phyloP scores from a whole-genome alignment of 2,888 invertebrate species.

The Chrysolina oricalcia region DNA sequence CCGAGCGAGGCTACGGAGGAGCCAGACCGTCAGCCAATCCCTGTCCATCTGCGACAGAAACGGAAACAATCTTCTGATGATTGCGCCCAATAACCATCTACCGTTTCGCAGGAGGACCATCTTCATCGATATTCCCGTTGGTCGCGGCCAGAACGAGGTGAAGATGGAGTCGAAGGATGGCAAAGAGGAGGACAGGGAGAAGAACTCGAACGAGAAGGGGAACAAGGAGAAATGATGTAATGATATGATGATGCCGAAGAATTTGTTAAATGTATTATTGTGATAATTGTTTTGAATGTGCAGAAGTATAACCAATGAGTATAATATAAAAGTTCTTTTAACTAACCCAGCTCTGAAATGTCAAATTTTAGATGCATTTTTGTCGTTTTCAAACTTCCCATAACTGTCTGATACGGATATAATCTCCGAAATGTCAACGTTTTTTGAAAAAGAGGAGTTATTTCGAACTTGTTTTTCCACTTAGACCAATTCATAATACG shows the following conservation, averaged over 20 bases:
- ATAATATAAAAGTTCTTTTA: background rate
- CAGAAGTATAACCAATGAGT: background rate
- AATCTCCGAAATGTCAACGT: too few species aligned
- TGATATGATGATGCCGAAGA: background rate
- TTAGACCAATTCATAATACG: too few species aligned
- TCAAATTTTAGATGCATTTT: too few species aligned
- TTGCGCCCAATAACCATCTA: conserved; percentile 74
- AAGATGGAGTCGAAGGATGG: conserved; percentile 63
- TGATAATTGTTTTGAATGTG: conserved; percentile 1
- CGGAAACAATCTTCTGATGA: conserved; percentile 81
- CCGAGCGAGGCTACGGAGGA: conserved; percentile 66
- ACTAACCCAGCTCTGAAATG: too few species aligned
- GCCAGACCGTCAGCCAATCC: conserved; percentile 61
- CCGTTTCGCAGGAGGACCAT: conserved; percentile 60
- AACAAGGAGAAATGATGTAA: conserved; percentile 38
- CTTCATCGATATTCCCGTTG: conserved; percentile 18
- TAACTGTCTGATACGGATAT: too few species aligned
- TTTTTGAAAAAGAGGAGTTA: too few species aligned
- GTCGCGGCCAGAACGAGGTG: conserved; percentile 45
- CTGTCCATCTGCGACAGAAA: conserved; percentile 75
- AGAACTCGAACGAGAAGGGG: conserved; percentile 33
- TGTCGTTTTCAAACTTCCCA: too few species aligned
- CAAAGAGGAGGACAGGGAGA: conserved; percentile 61
- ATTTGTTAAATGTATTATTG: conserved; percentile 7
- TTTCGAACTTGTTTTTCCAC: too few species aligned